Conservation (phyloP, 2,888 invertebrate species). For the Pachymerium ferrugineum region DNA sequence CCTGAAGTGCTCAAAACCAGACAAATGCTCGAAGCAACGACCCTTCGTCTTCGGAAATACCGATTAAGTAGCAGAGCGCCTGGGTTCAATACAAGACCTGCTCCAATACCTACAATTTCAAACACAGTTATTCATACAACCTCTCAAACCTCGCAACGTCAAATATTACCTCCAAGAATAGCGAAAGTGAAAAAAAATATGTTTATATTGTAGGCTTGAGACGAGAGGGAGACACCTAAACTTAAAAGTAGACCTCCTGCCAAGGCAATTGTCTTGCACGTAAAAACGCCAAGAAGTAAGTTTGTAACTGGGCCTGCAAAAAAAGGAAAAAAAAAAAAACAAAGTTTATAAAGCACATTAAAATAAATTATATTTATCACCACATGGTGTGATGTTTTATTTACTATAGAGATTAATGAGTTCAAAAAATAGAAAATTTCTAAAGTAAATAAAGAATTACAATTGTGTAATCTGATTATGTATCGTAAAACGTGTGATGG, state of each 20-base stretch:
- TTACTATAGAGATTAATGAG: no score
- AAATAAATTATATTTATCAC: background rate
- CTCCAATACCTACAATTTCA: conserved; percentile 40
- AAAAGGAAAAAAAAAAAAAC: background rate
- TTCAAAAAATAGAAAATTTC: no score
- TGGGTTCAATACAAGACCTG: conserved; percentile 48
- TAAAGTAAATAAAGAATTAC: background rate
- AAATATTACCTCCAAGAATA: conserved; percentile 63
- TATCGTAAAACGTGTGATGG: background rate
- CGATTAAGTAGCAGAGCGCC: conserved; percentile 61
- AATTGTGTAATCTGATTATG: background rate
- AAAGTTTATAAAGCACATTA: background rate
- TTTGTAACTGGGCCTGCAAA: conserved; percentile 63
- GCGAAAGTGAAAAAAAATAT: conserved; percentile 67
- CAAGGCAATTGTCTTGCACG: conserved; percentile 64
- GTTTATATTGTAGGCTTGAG: conserved; percentile 62
- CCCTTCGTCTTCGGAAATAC: conserved; percentile 62
- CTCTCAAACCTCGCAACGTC: background rate
- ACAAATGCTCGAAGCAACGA: conserved; percentile 67
- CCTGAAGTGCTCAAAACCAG: conserved; percentile 70
- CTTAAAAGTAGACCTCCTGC: conserved; percentile 66
- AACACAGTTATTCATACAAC: background rate
- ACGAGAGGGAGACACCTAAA: conserved; percentile 62
- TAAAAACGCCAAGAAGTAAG: conserved; percentile 60
- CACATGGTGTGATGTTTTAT: background rate